phyloP scores from a whole-genome alignment of 2,797 vertebrate genomes.

The Microctenopoma steveboyesi region DNA sequence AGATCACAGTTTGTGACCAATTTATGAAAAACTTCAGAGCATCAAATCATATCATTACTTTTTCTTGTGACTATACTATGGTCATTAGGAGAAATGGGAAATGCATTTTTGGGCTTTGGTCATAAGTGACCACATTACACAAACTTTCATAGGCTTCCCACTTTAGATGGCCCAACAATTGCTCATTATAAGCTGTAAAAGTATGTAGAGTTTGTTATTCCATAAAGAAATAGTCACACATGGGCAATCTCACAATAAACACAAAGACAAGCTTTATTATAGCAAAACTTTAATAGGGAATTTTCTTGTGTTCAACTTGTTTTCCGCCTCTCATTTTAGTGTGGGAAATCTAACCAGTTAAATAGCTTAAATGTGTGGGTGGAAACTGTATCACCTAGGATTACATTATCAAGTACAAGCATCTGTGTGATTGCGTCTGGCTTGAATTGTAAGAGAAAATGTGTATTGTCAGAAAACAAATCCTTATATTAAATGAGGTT shows the following conservation, averaged over 20 bases:
- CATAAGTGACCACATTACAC: background rate
- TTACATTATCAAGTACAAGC: slow-evolving; percentile 9
- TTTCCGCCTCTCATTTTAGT: background rate
- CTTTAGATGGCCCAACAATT: background rate
- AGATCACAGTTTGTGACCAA: too few species aligned
- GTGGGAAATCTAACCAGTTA: background rate
- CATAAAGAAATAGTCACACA: background rate
- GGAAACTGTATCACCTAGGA: slow-evolving; percentile 8
- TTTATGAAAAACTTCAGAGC: too few species aligned
- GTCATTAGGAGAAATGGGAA: background rate
- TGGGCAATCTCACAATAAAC: background rate
- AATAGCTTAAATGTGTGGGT: slow-evolving; percentile 17
- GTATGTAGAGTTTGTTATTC: background rate
- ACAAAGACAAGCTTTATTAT: background rate
- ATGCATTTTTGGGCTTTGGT: background rate
- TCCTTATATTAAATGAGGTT: background rate
- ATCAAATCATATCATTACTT: too few species aligned
- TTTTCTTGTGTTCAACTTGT: background rate
- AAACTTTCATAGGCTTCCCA: background rate
- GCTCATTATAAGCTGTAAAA: background rate
- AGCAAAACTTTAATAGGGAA: background rate
- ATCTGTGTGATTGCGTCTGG: slow-evolving; percentile 19
- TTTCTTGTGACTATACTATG: background rate
- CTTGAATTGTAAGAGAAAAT: slow-evolving; percentile 6
- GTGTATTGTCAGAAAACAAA: slow-evolving; percentile 1